These are phyloP conservation scores for Melanotaenia nigrans DNA, from an alignment of 2,797 vertebrate genomes.

Conservation along the genomic window DNA sequence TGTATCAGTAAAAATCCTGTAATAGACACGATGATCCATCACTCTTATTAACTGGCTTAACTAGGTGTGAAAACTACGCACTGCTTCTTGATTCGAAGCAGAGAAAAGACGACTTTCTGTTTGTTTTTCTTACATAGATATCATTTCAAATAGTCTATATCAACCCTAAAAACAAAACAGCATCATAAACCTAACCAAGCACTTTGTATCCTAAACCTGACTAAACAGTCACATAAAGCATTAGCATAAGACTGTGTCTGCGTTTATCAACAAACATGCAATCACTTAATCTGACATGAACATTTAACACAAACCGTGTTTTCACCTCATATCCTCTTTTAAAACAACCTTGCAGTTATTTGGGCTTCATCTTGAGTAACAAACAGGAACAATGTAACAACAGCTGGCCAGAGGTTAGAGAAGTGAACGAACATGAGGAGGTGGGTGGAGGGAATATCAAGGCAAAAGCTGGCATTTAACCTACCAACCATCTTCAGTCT, in stretches of 20 bases:
- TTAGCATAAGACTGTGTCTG: not conserved
- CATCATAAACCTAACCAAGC: not conserved
- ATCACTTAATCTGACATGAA: slow-evolving; percentile 12
- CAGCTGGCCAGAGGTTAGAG: slow-evolving; percentile 44
- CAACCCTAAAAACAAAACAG: not conserved
- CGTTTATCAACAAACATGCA: slow-evolving; percentile 1
- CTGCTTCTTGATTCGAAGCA: not conserved
- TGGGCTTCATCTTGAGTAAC: slow-evolving; percentile 31
- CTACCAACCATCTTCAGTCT: not conserved
- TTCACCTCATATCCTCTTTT: slow-evolving; percentile 5
- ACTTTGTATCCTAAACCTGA: not conserved
- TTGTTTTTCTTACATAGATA: not conserved
- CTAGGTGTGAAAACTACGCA: not conserved
- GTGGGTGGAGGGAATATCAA: slow-evolving; percentile 30
- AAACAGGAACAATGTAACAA: slow-evolving; percentile 40
- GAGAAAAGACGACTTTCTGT: not conserved
- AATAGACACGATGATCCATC: not conserved
- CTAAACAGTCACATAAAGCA: not conserved
- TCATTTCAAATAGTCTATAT: not conserved
- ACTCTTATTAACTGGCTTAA: not conserved
- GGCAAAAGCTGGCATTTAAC: slow-evolving; percentile 1
- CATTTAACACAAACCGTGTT: slow-evolving; percentile 15
- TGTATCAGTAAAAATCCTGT: not conserved
- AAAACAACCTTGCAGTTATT: slow-evolving; percentile 42
- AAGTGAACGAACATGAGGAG: slow-evolving; percentile 47